A percentile compares a stretch with the other conserved stretches of the same genome.
These are phyloP conservation scores for Halisarca cf. caerulea DNA, from an alignment of 37 sponge, comb jelly and placozoan species.

Conservation along the genomic window DNA sequence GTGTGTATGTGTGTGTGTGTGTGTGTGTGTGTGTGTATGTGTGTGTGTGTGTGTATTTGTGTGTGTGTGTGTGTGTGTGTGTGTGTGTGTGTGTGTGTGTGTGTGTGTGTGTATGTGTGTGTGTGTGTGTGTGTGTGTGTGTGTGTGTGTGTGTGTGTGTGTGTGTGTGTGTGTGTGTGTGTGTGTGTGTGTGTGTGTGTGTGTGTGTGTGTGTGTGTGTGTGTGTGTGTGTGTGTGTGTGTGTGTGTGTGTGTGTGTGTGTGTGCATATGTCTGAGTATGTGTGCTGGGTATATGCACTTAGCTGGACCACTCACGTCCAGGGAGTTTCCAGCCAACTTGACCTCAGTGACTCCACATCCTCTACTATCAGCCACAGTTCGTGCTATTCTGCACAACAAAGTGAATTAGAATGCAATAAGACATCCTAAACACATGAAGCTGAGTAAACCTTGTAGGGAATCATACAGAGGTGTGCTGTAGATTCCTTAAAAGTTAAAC, in stretches of 20 bases:
- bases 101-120: neutral
- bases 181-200: neutral
- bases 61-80: neutral
- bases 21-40: neutral
- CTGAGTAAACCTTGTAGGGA: too few species aligned
- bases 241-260: too few species aligned
- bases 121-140: neutral
- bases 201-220: neutral
- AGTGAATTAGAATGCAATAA: too few species aligned
- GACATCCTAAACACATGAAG: too few species aligned
- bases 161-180: neutral
- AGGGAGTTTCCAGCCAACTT: constrained; percentile 2
- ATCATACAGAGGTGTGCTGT: too few species aligned
- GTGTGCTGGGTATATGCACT: too few species aligned
- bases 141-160: too few species aligned
- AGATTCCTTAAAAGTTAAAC: too few species aligned
- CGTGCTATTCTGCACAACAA: neutral
- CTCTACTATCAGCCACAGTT: neutral
- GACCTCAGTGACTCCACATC: neutral
- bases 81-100: neutral
- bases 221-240: neutral
- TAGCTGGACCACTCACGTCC: neutral
- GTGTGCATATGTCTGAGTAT: too few species aligned
- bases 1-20: neutral
- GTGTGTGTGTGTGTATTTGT: too few species aligned